phyloP scores from a whole-genome alignment of 2,888 invertebrate genomes.

The Macrosoma leucophasiata region DNA sequence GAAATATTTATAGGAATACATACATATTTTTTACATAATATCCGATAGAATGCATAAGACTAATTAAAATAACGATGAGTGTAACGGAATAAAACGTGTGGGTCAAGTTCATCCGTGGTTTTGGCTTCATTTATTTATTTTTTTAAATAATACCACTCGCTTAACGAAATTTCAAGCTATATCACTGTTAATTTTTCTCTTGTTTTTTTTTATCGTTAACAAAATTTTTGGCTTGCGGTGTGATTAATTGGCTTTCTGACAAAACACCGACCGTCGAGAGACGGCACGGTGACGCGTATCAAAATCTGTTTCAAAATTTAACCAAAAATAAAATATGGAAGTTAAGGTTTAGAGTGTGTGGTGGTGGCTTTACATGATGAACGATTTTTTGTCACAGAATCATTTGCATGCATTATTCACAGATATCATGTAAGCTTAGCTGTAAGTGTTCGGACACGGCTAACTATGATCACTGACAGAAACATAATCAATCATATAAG shows the following conservation, averaged over 20 bases:
- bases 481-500: too few relatives aligned
- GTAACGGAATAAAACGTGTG: conserved; percentile 22
- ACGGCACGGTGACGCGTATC: conserved; percentile 33
- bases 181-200: conserved; percentile 67
- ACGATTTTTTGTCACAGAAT: conserved; percentile 56
- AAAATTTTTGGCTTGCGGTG: conserved; percentile 72
- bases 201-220: conserved; percentile 57
- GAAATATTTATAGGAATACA: too few relatives aligned
- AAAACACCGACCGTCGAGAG: conserved; percentile 33
- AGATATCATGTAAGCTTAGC: conserved; percentile 60
- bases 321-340: conserved; percentile 62
- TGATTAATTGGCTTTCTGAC: conserved; percentile 68
- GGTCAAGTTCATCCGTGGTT: conserved; percentile 66
- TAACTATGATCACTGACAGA: too few relatives aligned
- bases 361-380: conserved; percentile 69
- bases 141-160: conserved; percentile 68
- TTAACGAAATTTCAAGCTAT: conserved; percentile 66
- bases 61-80: too few relatives aligned
- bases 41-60: too few relatives aligned
- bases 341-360: conserved; percentile 74
- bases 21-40: too few relatives aligned
- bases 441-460: too few relatives aligned
- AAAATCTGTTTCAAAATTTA: conserved; percentile 67
- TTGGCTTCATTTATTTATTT: conserved; percentile 70
- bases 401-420: conserved; percentile 73